Evolutionary conservation across 1,140 invertebrate genomes (phyloP), one percentile per base, ranked within the genome.

Genomic region (Cepaea nemoralis): DNA sequence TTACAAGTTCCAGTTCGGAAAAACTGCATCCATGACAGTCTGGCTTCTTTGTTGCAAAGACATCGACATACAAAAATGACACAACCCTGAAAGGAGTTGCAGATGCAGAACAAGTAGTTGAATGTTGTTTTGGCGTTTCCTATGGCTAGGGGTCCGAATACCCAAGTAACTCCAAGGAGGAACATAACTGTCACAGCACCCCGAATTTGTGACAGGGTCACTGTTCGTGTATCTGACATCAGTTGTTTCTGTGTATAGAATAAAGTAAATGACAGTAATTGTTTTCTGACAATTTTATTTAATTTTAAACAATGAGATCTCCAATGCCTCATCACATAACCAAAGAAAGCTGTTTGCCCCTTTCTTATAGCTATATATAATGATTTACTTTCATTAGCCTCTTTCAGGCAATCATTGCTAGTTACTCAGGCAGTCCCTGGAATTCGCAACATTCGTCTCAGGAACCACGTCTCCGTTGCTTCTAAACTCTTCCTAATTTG

Each of bases 171-270:
- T 24, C 93, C 93, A 8, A 93, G 88, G 2, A 93, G 86, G 16
- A 93, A 89, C 91, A 93, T 93, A 10, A 93, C 92, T 0, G 93
- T 93, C 69, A 93, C 91, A 16, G 93, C 91, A 19, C 93, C 93
- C 35, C 92, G 91, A 12, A 93, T 90, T 88, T 93, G 80, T 16
- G 78, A 33, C 19, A 48, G 66, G 27, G 78, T 80, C 1, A 80
- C 27, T 45, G 59, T 12, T 3, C 22, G 31, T 35, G 75, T 35
- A 19, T 63, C 55, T 22, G 3, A 59, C 16, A n/a, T 77, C 33
- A 39, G 27, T 33, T 48, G 77, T 48, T 80, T 37, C 77, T 80
- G 67, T 14, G 31, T 27, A 31, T 16, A 66, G 14, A 31, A 0
- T 37, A 27, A 45, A 16, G 6, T 45, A 45, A 6, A 45, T 10